Percentiles rank a stretch among this genome's conserved stretches.
phyloP scores from a whole-genome alignment of 2,113 vertebrate species.

The Macroglossus sobrinus region DNA sequence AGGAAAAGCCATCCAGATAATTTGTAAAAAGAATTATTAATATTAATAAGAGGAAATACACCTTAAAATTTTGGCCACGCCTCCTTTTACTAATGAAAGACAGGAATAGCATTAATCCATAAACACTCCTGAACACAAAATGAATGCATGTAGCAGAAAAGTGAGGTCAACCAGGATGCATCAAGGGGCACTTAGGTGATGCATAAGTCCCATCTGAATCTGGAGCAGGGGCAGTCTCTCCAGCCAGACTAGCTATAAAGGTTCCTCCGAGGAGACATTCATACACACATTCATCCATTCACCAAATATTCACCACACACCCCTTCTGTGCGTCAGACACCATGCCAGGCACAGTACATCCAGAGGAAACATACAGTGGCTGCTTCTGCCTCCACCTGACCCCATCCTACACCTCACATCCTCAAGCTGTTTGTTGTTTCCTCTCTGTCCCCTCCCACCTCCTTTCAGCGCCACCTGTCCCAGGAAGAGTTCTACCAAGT shows the following conservation, averaged over 20 bases:
- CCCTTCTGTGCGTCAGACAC: neutral
- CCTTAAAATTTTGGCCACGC: neutral
- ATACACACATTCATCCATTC: neutral
- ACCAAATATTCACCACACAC: neutral
- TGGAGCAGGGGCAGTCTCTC: neutral
- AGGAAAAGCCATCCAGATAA: neutral
- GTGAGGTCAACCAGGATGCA: neutral
- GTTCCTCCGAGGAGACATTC: neutral
- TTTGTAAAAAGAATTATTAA: neutral
- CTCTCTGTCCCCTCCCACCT: neutral
- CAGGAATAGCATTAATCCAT: neutral
- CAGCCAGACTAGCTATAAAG: neutral
- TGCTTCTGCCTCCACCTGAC: neutral
- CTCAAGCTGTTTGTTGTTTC: neutral
- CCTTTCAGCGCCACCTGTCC: slow-evolving; percentile 93
- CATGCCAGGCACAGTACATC: neutral
- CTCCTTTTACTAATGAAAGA: neutral
- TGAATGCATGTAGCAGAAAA: neutral
- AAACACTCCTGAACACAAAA: neutral
- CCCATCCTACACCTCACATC: neutral
- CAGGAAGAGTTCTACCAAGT: slow-evolving; percentile 97
- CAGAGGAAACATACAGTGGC: neutral
- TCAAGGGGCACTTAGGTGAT: neutral
- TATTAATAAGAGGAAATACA: neutral
- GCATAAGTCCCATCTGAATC: neutral